phyloP scores from a whole-genome alignment of 2,888 invertebrate species.

The Auanema freiburgensis region DNA sequence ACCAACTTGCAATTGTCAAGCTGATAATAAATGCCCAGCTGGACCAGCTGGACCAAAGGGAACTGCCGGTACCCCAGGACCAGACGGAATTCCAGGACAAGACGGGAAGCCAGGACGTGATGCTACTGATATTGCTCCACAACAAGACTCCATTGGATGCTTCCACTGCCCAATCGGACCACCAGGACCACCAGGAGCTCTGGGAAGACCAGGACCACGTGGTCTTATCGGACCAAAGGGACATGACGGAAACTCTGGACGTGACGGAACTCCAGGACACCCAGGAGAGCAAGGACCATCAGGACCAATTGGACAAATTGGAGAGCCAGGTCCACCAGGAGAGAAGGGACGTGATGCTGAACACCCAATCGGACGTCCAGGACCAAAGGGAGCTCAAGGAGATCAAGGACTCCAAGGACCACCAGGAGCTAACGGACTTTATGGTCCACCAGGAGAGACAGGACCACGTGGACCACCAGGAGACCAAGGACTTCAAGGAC shows the following conservation, averaged over 20 bases:
- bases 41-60: slow-evolving; percentile 59
- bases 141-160: slow-evolving; percentile 52
- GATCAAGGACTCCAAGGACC: slow-evolving; percentile 57
- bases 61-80: slow-evolving; percentile 51
- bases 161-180: slow-evolving; percentile 63
- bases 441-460: slow-evolving; percentile 56
- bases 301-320: slow-evolving; percentile 58
- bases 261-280: slow-evolving; percentile 59
- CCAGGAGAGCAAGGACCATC: slow-evolving; percentile 56
- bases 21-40: slow-evolving; percentile 47
- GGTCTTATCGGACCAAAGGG: slow-evolving; percentile 58
- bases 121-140: slow-evolving; percentile 59
- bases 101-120: slow-evolving; percentile 55
- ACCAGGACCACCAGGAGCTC: slow-evolving; percentile 56
- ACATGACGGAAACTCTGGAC: slow-evolving; percentile 55
- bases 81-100: slow-evolving; percentile 55
- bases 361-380: slow-evolving; percentile 60
- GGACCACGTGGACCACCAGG: slow-evolving; percentile 48
- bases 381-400: slow-evolving; percentile 59
- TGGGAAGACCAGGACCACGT: slow-evolving; percentile 58
- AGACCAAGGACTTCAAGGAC: slow-evolving; percentile 46
- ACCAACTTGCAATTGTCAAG: slow-evolving; percentile 45
- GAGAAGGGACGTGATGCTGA: slow-evolving; percentile 63
- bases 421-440: slow-evolving; percentile 54
- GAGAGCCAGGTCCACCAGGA: slow-evolving; percentile 60